Conservation (phyloP, 2,888 invertebrate genomes). For the Sericinus montela region DNA sequence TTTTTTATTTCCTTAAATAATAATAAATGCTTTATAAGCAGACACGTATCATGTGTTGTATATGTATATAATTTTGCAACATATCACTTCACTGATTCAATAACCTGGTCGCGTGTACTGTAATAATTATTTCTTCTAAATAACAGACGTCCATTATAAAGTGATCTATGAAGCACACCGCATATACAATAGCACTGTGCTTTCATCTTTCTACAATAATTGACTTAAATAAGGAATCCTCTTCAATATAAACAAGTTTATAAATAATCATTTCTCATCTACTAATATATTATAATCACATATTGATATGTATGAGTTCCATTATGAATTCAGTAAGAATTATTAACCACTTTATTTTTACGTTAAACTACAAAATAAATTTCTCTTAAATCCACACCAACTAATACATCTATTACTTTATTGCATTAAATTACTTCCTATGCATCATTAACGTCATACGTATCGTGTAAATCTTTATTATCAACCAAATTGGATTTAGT, state of each 20-base stretch:
- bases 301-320: slow-evolving; percentile 71
- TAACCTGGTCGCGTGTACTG: background rate
- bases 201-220: slow-evolving; percentile 53
- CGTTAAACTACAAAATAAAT: slow-evolving; percentile 46
- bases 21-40: slow-evolving; percentile 20
- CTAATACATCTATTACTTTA: slow-evolving; percentile 48
- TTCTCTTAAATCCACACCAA: slow-evolving; percentile 42
- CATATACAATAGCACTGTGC: slow-evolving; percentile 28
- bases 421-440: slow-evolving; percentile 21
- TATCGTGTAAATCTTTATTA: background rate
- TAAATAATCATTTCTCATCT: slow-evolving; percentile 47
- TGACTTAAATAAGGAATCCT: slow-evolving; percentile 78
- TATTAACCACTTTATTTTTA: slow-evolving; percentile 29
- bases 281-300: slow-evolving; percentile 47
- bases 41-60: slow-evolving; percentile 3
- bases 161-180: background rate
- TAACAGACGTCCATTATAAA: background rate
- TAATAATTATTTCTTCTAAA: background rate
- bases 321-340: slow-evolving; percentile 19
- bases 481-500: background rate
- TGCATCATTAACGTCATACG: background rate
- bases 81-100: slow-evolving; percentile 14
- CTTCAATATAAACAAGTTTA: slow-evolving; percentile 50
- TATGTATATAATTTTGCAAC: slow-evolving; percentile 19
- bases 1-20: background rate